These are phyloP conservation scores for Stegophylla sp. DNA, from an alignment of 2,888 invertebrate species.

Conservation along the genomic window DNA sequence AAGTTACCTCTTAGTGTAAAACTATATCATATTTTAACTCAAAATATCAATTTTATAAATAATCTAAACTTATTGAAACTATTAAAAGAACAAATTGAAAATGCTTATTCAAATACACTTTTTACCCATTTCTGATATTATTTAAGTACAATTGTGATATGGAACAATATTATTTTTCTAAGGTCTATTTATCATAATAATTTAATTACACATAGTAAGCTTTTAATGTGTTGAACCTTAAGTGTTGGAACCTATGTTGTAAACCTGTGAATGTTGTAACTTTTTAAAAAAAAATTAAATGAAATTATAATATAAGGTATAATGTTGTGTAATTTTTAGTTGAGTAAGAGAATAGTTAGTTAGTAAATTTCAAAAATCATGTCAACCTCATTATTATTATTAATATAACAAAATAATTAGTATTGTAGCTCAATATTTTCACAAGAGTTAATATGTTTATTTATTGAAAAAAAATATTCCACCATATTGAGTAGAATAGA, in stretches of 20 bases:
- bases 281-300: neutral
- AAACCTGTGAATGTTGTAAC: slow-evolving; percentile 33
- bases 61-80: slow-evolving; percentile 27
- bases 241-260: slow-evolving; percentile 46
- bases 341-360: neutral
- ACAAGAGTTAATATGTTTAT: neutral
- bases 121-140: slow-evolving; percentile 28
- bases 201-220: slow-evolving; percentile 20
- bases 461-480: slow-evolving; percentile 27
- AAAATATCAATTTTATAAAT: slow-evolving; percentile 23
- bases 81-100: neutral
- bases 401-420: neutral
- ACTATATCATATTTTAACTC: slow-evolving; percentile 8
- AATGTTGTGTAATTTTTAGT: neutral
- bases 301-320: neutral
- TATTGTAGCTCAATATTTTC: slow-evolving; percentile 32
- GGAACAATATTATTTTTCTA: slow-evolving; percentile 54
- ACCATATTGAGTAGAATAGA: slow-evolving; percentile 29
- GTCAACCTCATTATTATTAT: slow-evolving; percentile 10
- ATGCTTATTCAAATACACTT: slow-evolving; percentile 39
- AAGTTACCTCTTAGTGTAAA: slow-evolving; percentile 22
- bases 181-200: slow-evolving; percentile 42
- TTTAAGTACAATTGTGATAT: slow-evolving; percentile 56
- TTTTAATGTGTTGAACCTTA: slow-evolving; percentile 44
- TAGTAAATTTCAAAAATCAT: slow-evolving; percentile 3